Evolutionary conservation across 2,888 invertebrate species (phyloP), one percentile per base, ranked within the genome.

Genomic region (Lasius platythorax): DNA sequence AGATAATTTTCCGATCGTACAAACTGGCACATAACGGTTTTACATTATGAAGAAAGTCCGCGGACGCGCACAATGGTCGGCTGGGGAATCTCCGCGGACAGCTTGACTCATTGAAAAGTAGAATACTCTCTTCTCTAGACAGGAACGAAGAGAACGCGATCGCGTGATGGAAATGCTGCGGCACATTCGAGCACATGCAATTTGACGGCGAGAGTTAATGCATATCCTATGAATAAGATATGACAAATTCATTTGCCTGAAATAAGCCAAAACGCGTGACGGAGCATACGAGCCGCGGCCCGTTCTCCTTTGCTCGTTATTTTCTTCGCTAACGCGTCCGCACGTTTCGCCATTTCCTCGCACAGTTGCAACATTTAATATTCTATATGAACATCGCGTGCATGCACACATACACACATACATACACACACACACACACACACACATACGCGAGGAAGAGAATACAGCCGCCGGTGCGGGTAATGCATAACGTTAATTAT

Each of bases 401-500:
- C 15, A 66, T 11, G 2, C n/a, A 15, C 58, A 28, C 18, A 18
- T 15, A 15, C 11, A 15, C 6, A 3, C 3, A 37, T n/a, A 15
- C n/a, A 6, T 2, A 23, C 1, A 23, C 23, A 23, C 23, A 23
- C 23, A 23, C 23, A 18, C 37, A n/a, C 1, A 1, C 37, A 12
- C 6, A 43, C 15, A 3, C 15, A 5, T 15, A 15, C n/a, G 5
- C 12, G 4, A 28, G 33, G 5, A 23, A 18, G 61, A 74, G 28
- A 79, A 46, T 46, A n/a, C 28, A 33, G 46, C 28, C 23, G 74
- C 33, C 18, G 37, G 4, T 15, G 8, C 43, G 11, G 37, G 33
- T 28, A 79, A 79, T 61, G 46, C 46, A 37, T 79, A 58, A 40
- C 46, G 75, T 79, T 79, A 79, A 79, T 79, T 79, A 74, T 61